These are phyloP conservation scores for Telmatochromis sp. DNA, from an alignment of 2,113 vertebrate genomes.

Conservation along the genomic window DNA sequence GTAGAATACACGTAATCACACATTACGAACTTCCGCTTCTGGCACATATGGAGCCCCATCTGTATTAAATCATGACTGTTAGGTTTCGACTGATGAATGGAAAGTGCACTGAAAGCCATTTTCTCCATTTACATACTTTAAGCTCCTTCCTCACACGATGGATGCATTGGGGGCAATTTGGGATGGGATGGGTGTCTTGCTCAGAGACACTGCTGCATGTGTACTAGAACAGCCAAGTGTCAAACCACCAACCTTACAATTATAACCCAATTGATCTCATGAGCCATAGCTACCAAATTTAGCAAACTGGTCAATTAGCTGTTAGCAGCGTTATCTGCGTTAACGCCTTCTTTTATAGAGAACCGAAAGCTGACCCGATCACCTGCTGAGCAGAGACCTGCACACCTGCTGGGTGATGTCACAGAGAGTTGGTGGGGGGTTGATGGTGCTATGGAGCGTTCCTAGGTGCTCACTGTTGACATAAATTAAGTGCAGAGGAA, in stretches of 20 bases:
- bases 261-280: background rate
- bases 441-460: background rate
- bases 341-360: background rate
- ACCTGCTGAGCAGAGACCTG: background rate
- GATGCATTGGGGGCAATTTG: background rate
- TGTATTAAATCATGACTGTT: background rate
- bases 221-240: background rate
- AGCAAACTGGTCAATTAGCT: background rate
- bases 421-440: background rate
- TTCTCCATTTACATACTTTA: background rate
- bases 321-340: fast-evolving
- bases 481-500: background rate
- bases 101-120: background rate
- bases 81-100: background rate
- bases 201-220: background rate
- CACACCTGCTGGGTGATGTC: background rate
- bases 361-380: background rate
- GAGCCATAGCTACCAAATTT: background rate
- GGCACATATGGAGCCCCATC: background rate
- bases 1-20: background rate
- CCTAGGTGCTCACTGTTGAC: background rate
- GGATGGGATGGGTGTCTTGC: background rate
- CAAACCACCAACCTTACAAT: background rate
- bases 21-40: fast-evolving
- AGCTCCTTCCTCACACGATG: background rate